phyloP scores from a whole-genome alignment of 35 echinoderm and acorn worm species.

The Holothuria glaberrima region DNA sequence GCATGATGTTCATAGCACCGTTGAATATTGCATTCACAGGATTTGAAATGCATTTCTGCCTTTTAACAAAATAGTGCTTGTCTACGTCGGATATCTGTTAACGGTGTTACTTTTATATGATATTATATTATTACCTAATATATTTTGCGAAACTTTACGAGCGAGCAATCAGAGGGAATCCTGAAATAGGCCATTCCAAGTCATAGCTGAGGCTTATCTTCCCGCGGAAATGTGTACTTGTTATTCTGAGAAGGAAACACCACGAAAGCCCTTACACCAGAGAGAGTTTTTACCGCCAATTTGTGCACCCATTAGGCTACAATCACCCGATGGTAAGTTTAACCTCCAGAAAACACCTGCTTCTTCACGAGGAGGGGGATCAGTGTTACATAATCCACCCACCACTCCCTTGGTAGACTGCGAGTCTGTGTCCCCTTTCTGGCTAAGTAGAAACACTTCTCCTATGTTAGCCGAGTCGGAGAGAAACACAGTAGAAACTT shows the following conservation, averaged over 20 bases:
- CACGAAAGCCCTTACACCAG: not conserved
- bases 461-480: no score
- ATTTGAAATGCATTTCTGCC: no score
- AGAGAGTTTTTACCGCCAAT: conserved; percentile 37
- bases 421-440: not conserved
- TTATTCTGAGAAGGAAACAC: not conserved
- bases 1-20: no score
- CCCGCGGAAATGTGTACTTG: not conserved
- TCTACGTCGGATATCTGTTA: no score
- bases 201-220: no score
- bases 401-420: not conserved
- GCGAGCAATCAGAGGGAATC: no score
- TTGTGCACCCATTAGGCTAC: conserved; percentile 12
- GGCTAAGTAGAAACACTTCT: not conserved
- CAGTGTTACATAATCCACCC: conserved; percentile 31
- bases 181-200: no score
- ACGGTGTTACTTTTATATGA: no score
- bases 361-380: not conserved
- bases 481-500: not conserved
- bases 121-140: no score
- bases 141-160: no score
- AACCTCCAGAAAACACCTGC: not conserved
- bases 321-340: not conserved
- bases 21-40: no score
- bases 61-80: no score